phyloP scores from a whole-genome alignment of 2,888 invertebrate genomes.

The Cantharis flavilabris region DNA sequence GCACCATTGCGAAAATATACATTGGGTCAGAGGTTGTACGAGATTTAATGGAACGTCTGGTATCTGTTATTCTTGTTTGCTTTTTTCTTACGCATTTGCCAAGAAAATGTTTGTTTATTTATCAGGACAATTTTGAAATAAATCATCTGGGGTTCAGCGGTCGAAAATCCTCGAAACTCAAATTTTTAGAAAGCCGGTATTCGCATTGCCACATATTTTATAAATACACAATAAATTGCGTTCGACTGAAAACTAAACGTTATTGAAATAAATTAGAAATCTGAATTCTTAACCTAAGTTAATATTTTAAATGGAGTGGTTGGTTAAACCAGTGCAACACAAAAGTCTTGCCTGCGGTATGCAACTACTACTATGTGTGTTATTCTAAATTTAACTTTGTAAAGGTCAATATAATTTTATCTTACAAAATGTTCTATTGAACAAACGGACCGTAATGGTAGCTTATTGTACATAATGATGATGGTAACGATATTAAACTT shows the following conservation, averaged over 20 bases:
- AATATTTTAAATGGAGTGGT: background rate
- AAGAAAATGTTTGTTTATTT: background rate
- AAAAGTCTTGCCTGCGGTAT: background rate
- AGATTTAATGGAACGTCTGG: background rate
- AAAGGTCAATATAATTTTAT: conserved; percentile 27
- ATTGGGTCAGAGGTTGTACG: background rate
- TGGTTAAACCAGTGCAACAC: background rate
- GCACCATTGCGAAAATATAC: background rate
- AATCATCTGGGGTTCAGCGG: background rate
- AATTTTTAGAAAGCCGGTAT: background rate
- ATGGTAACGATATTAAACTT: background rate
- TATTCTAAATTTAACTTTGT: conserved; percentile 21
- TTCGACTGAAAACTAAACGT: background rate
- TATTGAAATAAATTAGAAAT: background rate
- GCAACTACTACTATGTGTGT: background rate
- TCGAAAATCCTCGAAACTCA: background rate
- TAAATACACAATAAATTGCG: background rate
- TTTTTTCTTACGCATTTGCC: background rate
- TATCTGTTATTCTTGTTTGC: background rate
- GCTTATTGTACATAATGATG: conserved; percentile 6
- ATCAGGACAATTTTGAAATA: background rate
- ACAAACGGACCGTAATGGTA: conserved; percentile 10
- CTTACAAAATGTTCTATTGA: conserved; percentile 9
- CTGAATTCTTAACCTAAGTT: background rate
- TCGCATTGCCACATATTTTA: background rate